Base-by-base conservation (phyloP, 2,797 vertebrate genomes). In the Scleropages formosus region DNA sequence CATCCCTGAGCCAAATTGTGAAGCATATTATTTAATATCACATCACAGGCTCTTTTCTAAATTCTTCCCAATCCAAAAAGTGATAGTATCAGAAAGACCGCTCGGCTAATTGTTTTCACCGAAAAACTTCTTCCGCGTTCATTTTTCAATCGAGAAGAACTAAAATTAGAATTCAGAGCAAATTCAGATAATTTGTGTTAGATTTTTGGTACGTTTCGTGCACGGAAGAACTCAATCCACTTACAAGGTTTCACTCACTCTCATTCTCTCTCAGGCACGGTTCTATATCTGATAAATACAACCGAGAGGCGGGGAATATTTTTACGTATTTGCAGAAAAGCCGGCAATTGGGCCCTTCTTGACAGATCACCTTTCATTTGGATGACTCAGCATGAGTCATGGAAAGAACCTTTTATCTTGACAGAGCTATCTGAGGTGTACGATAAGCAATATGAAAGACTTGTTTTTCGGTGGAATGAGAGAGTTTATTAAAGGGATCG, bases 291-390 rank as follows among this genome's bases (percentile, higher is more conserved):
- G 76, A 70, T 56, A 79, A 74, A 80, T 75, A 82, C 80, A 66
- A 80, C 80, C 84, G 80, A 81, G 79, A 84, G 80, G 82, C 75
- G 76, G 73, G 79, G 77, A 72, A 74, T 79, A 72, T 39, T 31
- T 59, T 59, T 39, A 16, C 39, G 13, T 59, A 59, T 20, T 71
- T 24, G 69, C 27, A 72, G 18, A 31, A 18, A 59, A 78, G 59
- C 10, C 69, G 66, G 73, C 83, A 79, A 85, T 84, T 80, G 53
- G 77, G 85, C 90, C 88, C 87, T 82, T 64, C 70, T 78, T 73
- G 72, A 79, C 82, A 76, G 79, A 72, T 83, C 68, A 22, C 80
- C 82, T 89, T 89, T 82, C 82, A 81, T 82, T 80, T 78, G 80
- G 76, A 77, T 86, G 82, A 87, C 79, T 77, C 1, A 56, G 77